phyloP scores from a whole-genome alignment of 2,797 vertebrate species.

The Trichosurus vulpecula region DNA sequence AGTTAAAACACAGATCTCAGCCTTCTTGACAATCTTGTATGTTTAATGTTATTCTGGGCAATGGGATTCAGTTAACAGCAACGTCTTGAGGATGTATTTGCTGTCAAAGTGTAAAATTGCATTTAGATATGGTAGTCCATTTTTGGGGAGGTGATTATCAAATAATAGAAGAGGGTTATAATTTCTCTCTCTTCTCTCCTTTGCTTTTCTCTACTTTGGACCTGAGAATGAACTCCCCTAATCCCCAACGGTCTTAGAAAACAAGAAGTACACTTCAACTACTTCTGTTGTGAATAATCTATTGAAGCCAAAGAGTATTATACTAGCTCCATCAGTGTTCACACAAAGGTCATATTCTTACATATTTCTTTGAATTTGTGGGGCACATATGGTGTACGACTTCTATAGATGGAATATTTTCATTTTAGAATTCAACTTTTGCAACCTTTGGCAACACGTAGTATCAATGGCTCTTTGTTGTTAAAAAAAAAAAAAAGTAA shows the following conservation, averaged over 20 bases:
- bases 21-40: conserved; percentile 80
- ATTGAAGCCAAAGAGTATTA: conserved; percentile 79
- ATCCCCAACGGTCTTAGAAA: conserved; percentile 75
- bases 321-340: conserved; percentile 79
- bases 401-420: conserved; percentile 86
- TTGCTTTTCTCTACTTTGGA: conserved; percentile 48
- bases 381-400: conserved; percentile 78
- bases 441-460: conserved; percentile 88
- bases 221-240: conserved; percentile 67
- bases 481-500: conserved; percentile 86
- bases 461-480: conserved; percentile 89
- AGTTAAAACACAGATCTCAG: conserved; percentile 77
- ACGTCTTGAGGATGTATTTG: conserved; percentile 80
- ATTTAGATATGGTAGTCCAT: conserved; percentile 80
- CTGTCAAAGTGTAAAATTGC: conserved; percentile 82
- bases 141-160: conserved; percentile 77
- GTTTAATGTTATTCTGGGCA: conserved; percentile 82
- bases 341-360: conserved; percentile 80
- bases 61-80: conserved; percentile 77
- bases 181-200: conserved; percentile 60
- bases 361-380: conserved; percentile 83
- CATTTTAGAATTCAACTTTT: conserved; percentile 89
- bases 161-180: conserved; percentile 69
- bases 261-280: conserved; percentile 79
- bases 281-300: conserved; percentile 79